Evolutionary conservation across 2,888 invertebrate species (phyloP), one percentile per base, ranked within the genome.

Genomic region (Dione vanillae): DNA sequence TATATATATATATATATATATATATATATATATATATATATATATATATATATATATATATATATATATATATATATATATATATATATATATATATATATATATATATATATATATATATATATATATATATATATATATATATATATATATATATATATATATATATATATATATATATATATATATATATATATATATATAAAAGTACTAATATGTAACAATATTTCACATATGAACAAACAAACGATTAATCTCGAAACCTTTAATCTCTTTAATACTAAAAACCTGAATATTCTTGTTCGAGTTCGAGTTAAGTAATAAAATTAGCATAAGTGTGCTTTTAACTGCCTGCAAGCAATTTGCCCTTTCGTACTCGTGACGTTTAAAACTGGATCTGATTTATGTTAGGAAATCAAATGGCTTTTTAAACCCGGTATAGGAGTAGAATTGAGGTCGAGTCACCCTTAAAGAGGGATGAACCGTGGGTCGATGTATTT

Each of bases 281-380:
- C 19, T 64, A 59, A 71, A 71, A 71, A 52, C 69, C 52, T 56
- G 58, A 69, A 67, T 66, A 71, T 65, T 66, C 65, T 56, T 47
- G 67, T 52, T 62, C 20, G 66, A 68, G 59, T 62, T 67, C 51
- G 71, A 68, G 66, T 66, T 61, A 35, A 67, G 70, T 54, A 59
- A 73, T 74, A 71, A 75, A 75, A 74, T 75, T 74, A 74, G 43
- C 74, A 71, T 73, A 71, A 75, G 71, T 62, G 58, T 71, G 65
- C 73, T 62, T 43, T 74, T 75, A 73, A 75, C 70, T 67, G 70
- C 72, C 66, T 59, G 52, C 56, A 65, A 67, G 64, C 73, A 73
- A 74, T 70, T 71, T 69, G 52, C 56, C 66, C 58, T 65, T 69
- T 71, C 65, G 59, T 61, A 41, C 62, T 45, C 65, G 65, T 54